Conservation (phyloP, 2,113 vertebrate species). For the Narcine bancroftii region DNA sequence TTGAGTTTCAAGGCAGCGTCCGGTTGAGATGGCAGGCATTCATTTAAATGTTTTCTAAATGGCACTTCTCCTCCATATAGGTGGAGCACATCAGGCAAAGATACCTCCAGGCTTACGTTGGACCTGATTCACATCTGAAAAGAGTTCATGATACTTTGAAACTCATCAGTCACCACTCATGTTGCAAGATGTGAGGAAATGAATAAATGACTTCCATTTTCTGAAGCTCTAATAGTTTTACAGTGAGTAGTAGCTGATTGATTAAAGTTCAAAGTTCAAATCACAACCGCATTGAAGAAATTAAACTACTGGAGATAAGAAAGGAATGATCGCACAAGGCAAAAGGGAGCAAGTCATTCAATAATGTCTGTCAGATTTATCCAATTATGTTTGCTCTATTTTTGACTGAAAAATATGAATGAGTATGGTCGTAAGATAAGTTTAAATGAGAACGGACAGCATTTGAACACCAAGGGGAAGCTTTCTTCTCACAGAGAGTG, state of each 20-base stretch:
- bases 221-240: background rate
- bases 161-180: background rate
- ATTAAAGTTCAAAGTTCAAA: conserved; percentile 14
- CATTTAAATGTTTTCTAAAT: background rate
- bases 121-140: background rate
- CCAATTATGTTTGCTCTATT: background rate
- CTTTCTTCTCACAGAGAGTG: background rate
- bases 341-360: background rate
- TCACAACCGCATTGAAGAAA: conserved; percentile 6
- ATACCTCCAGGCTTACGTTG: background rate
- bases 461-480: background rate
- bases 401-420: background rate
- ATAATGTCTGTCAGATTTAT: background rate
- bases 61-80: background rate
- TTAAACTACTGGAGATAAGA: background rate
- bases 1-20: too few relatives aligned
- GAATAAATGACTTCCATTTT: background rate
- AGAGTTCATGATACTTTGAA: background rate
- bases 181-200: background rate
- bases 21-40: background rate
- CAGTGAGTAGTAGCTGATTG: background rate
- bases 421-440: background rate
- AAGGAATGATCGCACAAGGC: background rate
- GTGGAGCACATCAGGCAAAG: background rate
- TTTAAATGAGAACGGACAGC: background rate